Percentiles rank a stretch among this genome's conserved stretches.
Conservation (phyloP, 2,888 invertebrate genomes). For the Noctua janthe region DNA sequence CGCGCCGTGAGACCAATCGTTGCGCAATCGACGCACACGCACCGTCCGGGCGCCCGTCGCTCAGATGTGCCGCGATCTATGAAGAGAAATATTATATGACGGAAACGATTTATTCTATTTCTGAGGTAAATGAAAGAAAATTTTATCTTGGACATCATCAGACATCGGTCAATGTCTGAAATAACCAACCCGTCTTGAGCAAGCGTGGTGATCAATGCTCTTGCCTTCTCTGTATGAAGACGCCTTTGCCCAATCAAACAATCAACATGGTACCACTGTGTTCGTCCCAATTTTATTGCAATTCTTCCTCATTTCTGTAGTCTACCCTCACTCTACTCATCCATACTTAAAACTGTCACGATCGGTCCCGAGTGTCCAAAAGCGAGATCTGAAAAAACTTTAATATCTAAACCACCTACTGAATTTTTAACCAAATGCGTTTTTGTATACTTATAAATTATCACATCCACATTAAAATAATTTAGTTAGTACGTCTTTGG, state of each 20-base stretch:
- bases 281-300: not conserved
- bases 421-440: constrained; percentile 7
- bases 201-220: not conserved
- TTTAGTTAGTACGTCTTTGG: constrained; percentile 63
- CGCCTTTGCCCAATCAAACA: not conserved
- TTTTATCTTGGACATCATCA: not conserved
- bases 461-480: constrained; percentile 45
- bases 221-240: not conserved
- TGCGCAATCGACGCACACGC: constrained; percentile 82
- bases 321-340: not conserved
- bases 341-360: not conserved
- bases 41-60: constrained; percentile 39
- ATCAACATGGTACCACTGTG: not conserved
- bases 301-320: not conserved
- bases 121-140: not conserved
- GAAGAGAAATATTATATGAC: constrained; percentile 39
- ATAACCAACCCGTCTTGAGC: not conserved
- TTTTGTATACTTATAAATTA: constrained; percentile 22
- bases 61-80: constrained; percentile 53
- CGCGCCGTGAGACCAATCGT: constrained; percentile 73
- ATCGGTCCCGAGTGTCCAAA: no score
- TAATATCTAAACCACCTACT: not conserved
- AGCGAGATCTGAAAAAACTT: not conserved
- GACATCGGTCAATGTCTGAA: not conserved
- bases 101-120: not conserved